Percentiles rank a stretch among this genome's conserved stretches.
These are phyloP conservation scores for Seira ritae DNA, from an alignment of 2,888 invertebrate genomes.

Conservation along the genomic window DNA sequence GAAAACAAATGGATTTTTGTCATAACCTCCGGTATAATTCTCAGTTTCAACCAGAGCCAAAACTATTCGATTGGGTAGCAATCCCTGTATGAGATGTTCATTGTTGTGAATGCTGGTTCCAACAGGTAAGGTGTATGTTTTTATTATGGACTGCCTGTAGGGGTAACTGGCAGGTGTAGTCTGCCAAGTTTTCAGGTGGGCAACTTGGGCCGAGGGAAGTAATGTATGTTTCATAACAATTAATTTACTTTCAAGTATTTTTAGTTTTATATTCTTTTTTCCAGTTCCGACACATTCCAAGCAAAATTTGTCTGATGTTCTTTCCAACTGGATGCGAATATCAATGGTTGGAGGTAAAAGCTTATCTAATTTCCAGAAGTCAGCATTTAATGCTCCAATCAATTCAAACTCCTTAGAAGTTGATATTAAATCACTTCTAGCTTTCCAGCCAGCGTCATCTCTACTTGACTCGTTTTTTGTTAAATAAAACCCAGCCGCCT, in stretches of 20 bases:
- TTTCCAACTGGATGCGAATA: constrained; percentile 38
- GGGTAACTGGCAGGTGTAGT: constrained; percentile 33
- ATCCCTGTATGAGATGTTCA: constrained; percentile 44
- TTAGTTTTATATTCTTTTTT: constrained; percentile 15
- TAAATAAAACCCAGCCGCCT: constrained; percentile 45
- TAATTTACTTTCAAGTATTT: constrained; percentile 48
- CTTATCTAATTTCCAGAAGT: constrained; percentile 36
- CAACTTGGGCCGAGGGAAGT: constrained; percentile 45
- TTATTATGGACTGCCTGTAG: constrained; percentile 38
- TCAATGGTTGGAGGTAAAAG: constrained; percentile 57
- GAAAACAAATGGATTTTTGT: constrained; percentile 35
- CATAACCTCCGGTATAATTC: constrained; percentile 32
- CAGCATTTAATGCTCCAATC: constrained; percentile 48
- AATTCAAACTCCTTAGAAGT: constrained; percentile 59
- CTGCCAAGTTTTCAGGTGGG: constrained; percentile 49
- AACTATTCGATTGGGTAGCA: constrained; percentile 50
- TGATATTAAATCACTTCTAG: constrained; percentile 17
- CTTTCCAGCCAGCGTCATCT: constrained; percentile 32
- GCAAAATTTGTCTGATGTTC: constrained; percentile 42
- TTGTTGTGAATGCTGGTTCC: constrained; percentile 43
- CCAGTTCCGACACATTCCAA: constrained; percentile 25
- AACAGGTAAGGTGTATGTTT: constrained; percentile 52
- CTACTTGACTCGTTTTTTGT: constrained; percentile 41
- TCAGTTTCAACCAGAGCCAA: constrained; percentile 44
- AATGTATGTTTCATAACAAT: constrained; percentile 37